These are phyloP conservation scores for Antigone vipio DNA, from an alignment of 2,113 vertebrate genomes.

Conservation along the genomic window DNA sequence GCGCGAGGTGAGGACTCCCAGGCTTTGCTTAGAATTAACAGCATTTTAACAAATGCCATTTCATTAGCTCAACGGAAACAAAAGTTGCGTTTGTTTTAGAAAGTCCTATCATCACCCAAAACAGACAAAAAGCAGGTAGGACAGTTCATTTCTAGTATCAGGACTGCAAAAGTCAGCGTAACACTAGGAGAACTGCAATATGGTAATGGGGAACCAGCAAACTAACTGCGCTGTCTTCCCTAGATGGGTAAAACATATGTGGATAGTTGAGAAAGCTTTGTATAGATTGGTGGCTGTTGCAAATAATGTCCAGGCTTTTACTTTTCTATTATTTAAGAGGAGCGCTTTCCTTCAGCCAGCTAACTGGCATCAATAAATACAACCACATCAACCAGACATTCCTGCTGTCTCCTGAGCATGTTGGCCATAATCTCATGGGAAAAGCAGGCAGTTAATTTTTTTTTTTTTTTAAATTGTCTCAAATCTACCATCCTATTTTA, in stretches of 20 bases:
- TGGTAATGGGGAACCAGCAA: neutral
- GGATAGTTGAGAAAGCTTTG: rapidly evolving
- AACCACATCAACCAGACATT: neutral
- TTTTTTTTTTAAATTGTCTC: neutral
- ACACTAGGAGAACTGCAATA: neutral
- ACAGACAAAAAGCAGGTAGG: neutral
- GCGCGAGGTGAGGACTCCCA: neutral
- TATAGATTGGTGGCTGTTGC: neutral
- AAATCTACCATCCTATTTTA: neutral
- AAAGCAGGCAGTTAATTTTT: neutral
- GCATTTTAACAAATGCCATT: neutral
- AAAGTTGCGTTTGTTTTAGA: neutral
- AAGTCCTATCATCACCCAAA: neutral
- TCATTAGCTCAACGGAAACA: neutral
- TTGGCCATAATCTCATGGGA: neutral
- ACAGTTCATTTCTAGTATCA: neutral
- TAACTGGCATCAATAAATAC: neutral
- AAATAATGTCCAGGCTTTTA: neutral
- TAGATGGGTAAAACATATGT: rapidly evolving
- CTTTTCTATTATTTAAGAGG: neutral
- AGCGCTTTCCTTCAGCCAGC: neutral
- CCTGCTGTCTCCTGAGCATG: neutral
- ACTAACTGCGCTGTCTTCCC: rapidly evolving
- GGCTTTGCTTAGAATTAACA: neutral
- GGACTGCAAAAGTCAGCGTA: neutral